These are phyloP conservation scores for Archaeoteleia sp. DNA, from an alignment of 2,888 invertebrate species.

Conservation along the genomic window DNA sequence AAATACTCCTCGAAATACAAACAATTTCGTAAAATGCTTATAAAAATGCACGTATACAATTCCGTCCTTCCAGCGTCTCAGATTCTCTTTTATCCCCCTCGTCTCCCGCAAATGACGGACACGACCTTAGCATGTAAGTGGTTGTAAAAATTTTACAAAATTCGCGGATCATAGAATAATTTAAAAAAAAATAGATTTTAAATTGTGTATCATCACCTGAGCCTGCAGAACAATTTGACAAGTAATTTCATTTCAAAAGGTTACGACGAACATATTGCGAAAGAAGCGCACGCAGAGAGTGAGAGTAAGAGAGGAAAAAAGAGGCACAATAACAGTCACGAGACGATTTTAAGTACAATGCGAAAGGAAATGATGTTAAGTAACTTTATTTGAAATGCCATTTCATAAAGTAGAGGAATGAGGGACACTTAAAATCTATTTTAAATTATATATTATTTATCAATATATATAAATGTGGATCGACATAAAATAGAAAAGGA, in stretches of 20 bases:
- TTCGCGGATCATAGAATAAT: neutral
- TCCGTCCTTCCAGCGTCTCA: constrained; percentile 28
- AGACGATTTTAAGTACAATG: constrained; percentile 53
- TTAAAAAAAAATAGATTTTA: constrained; percentile 17
- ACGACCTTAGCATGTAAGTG: neutral
- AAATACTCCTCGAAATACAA: too few species aligned
- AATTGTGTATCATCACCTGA: constrained; percentile 44
- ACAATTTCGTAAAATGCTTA: constrained; percentile 53
- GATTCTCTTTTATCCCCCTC: constrained; percentile 1
- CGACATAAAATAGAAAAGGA: constrained; percentile 43
- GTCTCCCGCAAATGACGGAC: neutral
- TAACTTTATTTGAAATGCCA: constrained; percentile 57
- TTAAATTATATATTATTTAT: constrained; percentile 58
- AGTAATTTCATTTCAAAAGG: constrained; percentile 63
- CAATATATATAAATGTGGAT: constrained; percentile 58
- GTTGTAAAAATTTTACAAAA: constrained; percentile 1
- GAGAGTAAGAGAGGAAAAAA: constrained; percentile 24
- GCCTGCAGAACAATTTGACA: constrained; percentile 38
- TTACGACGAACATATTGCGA: constrained; percentile 37
- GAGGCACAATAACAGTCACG: constrained; percentile 12
- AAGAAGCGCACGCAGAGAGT: constrained; percentile 11
- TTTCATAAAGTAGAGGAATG: constrained; percentile 55
- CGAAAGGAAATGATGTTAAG: constrained; percentile 33
- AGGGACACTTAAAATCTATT: constrained; percentile 57
- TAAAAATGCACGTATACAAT: constrained; percentile 57